Evolutionary conservation across 35 echinoderm and acorn worm genomes (phyloP).

Genomic region (Apostichopus californicus): DNA sequence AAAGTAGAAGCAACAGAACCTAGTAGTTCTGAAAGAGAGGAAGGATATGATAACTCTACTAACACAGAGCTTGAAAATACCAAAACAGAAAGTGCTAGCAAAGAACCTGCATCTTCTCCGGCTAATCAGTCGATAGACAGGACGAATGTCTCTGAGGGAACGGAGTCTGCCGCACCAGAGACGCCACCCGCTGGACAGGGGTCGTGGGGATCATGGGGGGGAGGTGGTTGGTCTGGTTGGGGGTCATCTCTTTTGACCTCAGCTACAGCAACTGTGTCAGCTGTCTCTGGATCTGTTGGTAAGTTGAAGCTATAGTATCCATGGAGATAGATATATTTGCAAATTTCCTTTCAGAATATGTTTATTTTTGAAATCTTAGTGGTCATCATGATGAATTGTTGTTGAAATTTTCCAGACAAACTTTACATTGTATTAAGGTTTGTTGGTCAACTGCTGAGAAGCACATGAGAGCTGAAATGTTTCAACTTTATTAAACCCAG

Average conservation of each 20-base stretch:
- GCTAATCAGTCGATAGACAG: conserved; percentile 26
- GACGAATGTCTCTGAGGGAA: not conserved
- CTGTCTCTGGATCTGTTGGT: conserved; percentile 68
- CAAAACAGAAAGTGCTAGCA: not conserved
- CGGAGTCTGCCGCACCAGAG: not conserved
- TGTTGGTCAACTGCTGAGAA: too few relatives aligned
- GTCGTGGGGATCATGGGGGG: conserved; percentile 64
- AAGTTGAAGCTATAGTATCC: not conserved
- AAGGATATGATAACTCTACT: conserved; percentile 33
- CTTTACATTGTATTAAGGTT: too few relatives aligned
- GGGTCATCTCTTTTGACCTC: conserved; percentile 83
- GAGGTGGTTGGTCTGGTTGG: conserved; percentile 76
- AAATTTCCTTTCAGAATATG: not conserved
- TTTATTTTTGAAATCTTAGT: too few relatives aligned
- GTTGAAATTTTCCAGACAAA: too few relatives aligned
- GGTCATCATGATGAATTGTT: too few relatives aligned
- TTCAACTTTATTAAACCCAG: too few relatives aligned
- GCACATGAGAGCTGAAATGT: too few relatives aligned
- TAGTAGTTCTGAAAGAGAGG: not conserved
- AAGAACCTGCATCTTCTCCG: not conserved
- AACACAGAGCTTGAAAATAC: conserved; percentile 15
- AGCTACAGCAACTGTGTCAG: conserved; percentile 84
- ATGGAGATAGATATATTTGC: not conserved
- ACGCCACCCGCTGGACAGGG: not conserved
- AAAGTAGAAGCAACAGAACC: not conserved